These are phyloP conservation scores for Aphelocoma coerulescens DNA, from an alignment of 2,113 vertebrate genomes.

Conservation along the genomic window DNA sequence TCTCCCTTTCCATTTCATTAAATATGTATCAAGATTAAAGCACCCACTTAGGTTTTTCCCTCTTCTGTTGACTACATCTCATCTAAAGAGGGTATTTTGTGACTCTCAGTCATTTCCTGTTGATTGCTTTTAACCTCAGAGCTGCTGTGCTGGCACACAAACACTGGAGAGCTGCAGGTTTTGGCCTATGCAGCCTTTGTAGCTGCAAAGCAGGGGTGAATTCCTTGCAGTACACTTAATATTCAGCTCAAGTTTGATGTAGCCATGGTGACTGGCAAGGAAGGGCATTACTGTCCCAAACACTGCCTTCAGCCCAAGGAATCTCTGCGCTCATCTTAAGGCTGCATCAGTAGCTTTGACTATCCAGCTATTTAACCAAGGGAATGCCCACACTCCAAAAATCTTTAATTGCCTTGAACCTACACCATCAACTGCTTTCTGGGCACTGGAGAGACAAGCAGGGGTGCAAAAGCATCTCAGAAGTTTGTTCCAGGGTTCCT, in stretches of 20 bases:
- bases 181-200: not conserved
- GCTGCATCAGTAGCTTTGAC: not conserved
- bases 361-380: not conserved
- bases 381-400: not conserved
- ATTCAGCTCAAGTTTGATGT: conserved; percentile 39
- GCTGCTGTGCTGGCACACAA: not conserved
- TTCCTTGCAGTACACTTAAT: conserved; percentile 21
- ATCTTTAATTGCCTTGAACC: not conserved
- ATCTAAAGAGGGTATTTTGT: conserved; percentile 1
- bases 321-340: not conserved
- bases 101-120: not conserved
- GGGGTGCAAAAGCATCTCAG: not conserved
- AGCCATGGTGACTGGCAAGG: conserved; percentile 42
- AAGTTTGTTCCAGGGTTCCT: not conserved
- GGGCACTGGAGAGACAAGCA: not conserved
- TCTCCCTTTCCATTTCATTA: conserved; percentile 15
- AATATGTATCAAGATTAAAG: conserved; percentile 36
- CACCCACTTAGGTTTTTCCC: not conserved
- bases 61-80: not conserved
- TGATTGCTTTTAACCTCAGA: conserved; percentile 11
- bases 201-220: not conserved
- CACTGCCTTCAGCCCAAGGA: not conserved
- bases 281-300: conserved; percentile 25
- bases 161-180: not conserved
- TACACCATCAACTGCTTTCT: not conserved